phyloP scores from a whole-genome alignment of 2,888 invertebrate genomes.

The Leptothorax acervorum region DNA sequence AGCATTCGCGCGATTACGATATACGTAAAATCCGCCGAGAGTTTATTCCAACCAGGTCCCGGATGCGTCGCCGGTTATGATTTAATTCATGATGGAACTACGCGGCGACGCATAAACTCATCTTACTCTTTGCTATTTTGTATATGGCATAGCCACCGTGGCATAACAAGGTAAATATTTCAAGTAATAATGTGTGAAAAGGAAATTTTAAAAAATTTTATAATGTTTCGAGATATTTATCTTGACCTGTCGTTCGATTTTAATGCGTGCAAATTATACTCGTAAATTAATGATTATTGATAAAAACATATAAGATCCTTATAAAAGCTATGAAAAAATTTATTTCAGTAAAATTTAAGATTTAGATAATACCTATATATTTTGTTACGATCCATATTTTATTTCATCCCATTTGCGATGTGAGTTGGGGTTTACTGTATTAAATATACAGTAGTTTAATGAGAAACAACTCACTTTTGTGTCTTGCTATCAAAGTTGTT shows the following conservation, averaged over 20 bases:
- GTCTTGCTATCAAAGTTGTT: too few relatives aligned
- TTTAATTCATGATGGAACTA: constrained; percentile 11
- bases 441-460: too few relatives aligned
- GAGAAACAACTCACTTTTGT: too few relatives aligned
- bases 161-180: background rate
- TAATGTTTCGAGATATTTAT: background rate
- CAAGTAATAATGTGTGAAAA: background rate
- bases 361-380: too few relatives aligned
- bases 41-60: constrained; percentile 36
- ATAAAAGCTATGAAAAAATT: too few relatives aligned
- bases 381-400: too few relatives aligned
- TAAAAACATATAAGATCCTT: too few relatives aligned
- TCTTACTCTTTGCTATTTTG: constrained; percentile 38
- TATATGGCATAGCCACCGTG: background rate
- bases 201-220: background rate
- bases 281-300: background rate
- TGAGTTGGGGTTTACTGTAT: too few relatives aligned
- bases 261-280: background rate
- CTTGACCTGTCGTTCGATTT: background rate
- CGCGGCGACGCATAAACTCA: constrained; percentile 5
- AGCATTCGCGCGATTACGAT: background rate
- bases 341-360: too few relatives aligned
- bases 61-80: constrained; percentile 21
- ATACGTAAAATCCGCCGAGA: constrained; percentile 24
- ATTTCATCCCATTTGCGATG: too few relatives aligned